Conservation (phyloP, 2,113 vertebrate genomes). For the Talpa occidentalis region DNA sequence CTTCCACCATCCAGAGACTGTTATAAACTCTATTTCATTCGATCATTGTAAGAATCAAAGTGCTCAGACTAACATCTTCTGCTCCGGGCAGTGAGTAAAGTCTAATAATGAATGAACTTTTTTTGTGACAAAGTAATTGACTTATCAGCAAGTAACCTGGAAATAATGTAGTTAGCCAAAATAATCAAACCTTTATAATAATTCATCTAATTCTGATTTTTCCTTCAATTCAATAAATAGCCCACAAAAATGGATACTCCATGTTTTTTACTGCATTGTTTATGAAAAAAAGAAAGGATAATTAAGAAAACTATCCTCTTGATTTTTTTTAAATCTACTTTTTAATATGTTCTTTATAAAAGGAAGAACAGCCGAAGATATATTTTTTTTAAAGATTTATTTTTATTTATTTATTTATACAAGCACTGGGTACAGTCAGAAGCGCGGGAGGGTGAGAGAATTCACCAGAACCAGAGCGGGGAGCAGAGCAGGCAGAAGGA, state of each 20-base stretch:
- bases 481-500: no score
- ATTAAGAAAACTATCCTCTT: not conserved
- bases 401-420: no score
- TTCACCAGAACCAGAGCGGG: no score
- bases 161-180: not conserved
- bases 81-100: not conserved
- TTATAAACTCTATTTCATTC: not conserved
- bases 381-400: no score
- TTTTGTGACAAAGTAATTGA: not conserved
- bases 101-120: not conserved
- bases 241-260: not conserved
- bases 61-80: not conserved
- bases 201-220: not conserved
- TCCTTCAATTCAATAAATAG: not conserved
- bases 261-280: not conserved
- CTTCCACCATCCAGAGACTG: not conserved
- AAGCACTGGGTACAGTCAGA: no score
- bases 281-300: not conserved
- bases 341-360: constrained; percentile 3
- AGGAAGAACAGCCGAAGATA: not conserved
- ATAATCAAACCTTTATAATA: not conserved
- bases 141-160: not conserved
- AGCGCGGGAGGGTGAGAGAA: no score
- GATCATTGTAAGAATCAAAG: not conserved
- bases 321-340: not conserved